These are phyloP conservation scores for Macrophya alboannulata DNA, from an alignment of 2,888 invertebrate genomes.

Conservation along the genomic window DNA sequence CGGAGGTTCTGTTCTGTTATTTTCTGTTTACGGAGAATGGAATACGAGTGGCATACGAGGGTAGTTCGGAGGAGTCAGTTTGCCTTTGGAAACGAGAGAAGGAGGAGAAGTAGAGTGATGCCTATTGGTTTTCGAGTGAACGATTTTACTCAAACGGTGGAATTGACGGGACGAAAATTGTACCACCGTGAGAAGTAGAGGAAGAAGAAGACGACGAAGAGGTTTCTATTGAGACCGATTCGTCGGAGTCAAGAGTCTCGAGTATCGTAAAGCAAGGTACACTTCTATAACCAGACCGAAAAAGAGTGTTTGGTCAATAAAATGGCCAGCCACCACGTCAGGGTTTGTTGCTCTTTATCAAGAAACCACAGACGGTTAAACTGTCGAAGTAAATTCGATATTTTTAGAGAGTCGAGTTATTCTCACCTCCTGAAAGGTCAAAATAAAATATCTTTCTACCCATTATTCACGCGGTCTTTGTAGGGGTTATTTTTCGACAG, in stretches of 20 bases:
- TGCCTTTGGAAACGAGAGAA: background rate
- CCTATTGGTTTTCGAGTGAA: constrained; percentile 58
- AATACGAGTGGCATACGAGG: background rate
- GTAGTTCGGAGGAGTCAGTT: constrained; percentile 6
- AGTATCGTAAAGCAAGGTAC: background rate
- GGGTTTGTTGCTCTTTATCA: background rate
- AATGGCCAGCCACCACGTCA: background rate
- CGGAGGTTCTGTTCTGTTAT: constrained; percentile 20
- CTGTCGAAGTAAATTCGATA: background rate
- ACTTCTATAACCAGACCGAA: background rate
- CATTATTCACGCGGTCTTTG: background rate
- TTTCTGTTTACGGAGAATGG: constrained; percentile 13
- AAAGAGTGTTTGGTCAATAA: constrained; percentile 35
- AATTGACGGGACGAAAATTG: background rate
- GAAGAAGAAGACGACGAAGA: background rate
- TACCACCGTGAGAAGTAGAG: background rate
- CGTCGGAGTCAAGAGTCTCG: constrained; percentile 15
- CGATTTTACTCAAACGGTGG: background rate
- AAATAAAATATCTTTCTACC: background rate
- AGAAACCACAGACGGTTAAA: background rate
- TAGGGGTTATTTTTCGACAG: background rate
- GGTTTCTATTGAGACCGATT: constrained; percentile 6
- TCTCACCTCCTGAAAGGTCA: background rate
- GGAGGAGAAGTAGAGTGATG: constrained; percentile 4
- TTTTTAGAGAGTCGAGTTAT: background rate